phyloP scores from a whole-genome alignment of 2,797 vertebrate genomes.

The Diglossa cyanea region DNA sequence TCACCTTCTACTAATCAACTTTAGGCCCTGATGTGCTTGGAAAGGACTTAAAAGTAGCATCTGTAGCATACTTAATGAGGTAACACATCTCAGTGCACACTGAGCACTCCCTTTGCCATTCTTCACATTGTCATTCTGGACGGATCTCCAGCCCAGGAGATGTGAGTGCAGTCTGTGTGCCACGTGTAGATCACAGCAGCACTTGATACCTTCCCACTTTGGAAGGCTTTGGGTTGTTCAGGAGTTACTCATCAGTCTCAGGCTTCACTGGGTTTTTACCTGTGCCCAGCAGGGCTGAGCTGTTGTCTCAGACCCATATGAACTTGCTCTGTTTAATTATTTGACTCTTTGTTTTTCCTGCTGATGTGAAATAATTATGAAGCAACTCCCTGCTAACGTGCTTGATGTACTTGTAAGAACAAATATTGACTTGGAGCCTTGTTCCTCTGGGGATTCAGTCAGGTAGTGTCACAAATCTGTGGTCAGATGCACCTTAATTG shows the following conservation, averaged over 20 bases:
- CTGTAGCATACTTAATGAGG: not conserved
- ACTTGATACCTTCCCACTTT: not conserved
- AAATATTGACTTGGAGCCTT: not conserved
- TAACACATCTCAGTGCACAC: not conserved
- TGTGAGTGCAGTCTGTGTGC: not conserved
- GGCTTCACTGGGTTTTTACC: not conserved
- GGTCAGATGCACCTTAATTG: not conserved
- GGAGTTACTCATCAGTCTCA: not conserved
- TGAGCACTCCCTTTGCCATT: not conserved
- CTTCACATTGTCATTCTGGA: not conserved
- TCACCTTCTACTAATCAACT: not conserved
- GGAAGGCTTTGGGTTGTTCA: not conserved
- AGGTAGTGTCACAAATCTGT: not conserved
- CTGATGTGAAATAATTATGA: not conserved
- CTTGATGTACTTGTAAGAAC: not conserved
- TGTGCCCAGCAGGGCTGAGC: not conserved
- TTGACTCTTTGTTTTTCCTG: not conserved
- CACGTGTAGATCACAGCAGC: not conserved
- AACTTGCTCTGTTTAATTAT: not conserved
- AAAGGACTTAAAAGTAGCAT: constrained; percentile 8
- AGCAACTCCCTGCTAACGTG: not conserved
- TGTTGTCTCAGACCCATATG: not conserved
- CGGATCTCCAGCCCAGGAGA: not conserved
- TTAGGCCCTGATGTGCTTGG: constrained; percentile 27
- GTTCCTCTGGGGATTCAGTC: not conserved